Conservation (phyloP, 2,888 invertebrate genomes). For the Argyra leucocephala region DNA sequence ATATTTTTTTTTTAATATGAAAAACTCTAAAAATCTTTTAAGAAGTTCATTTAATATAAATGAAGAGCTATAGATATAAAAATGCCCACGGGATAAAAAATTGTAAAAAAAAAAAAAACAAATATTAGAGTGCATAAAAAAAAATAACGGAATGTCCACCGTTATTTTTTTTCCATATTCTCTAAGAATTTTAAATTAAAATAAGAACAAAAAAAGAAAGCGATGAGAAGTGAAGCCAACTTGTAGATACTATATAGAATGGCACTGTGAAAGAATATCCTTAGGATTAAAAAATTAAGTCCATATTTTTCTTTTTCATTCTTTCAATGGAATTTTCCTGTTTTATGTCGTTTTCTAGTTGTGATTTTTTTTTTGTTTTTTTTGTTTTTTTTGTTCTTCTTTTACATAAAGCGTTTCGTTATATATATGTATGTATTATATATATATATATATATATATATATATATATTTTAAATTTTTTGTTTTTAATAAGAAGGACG, state of each 20-base stretch:
- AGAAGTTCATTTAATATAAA: background rate
- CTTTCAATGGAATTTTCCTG: background rate
- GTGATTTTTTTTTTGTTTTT: no score
- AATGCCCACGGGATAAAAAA: background rate
- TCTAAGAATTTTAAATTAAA: background rate
- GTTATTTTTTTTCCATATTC: background rate
- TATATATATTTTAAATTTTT: no score
- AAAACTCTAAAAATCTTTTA: background rate
- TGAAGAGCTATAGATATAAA: background rate
- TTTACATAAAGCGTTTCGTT: no score
- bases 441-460: no score
- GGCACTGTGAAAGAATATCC: background rate
- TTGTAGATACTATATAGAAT: background rate
- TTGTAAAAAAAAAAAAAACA: background rate
- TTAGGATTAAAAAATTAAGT: slow-evolving; percentile 6
- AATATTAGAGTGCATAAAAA: background rate
- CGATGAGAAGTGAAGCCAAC: no score
- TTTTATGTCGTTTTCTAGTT: no score
- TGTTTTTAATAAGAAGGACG: background rate
- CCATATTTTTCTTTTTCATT: background rate
- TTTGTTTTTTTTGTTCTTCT: no score
- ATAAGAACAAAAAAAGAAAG: background rate
- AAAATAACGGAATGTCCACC: background rate
- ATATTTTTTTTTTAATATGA: no score
- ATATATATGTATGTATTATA: no score